Percentiles rank a stretch among this genome's conserved stretches.
Conservation (phyloP, 2,797 vertebrate species). For the Sebastes melanostomus region DNA sequence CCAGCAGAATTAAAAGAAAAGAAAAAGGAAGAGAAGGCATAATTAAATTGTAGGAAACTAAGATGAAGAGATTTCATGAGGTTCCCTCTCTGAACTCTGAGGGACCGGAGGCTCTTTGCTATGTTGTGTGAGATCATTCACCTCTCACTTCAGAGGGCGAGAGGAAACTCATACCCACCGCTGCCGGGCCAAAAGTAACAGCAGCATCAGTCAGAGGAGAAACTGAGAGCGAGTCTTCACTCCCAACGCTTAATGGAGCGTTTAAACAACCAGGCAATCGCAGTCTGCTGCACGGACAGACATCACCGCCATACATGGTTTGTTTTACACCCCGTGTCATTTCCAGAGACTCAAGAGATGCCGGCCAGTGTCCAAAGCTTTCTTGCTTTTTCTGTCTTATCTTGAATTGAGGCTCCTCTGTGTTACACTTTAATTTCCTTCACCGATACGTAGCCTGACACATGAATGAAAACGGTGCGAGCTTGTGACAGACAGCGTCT, state of each 20-base stretch:
- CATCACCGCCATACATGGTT: slow-evolving; percentile 16
- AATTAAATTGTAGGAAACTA: slow-evolving; percentile 35
- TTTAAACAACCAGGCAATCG: slow-evolving; percentile 67
- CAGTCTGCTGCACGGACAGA: slow-evolving; percentile 51
- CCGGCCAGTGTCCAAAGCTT: slow-evolving; percentile 11
- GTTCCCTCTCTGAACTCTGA: slow-evolving; percentile 32
- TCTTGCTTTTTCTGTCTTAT: slow-evolving; percentile 27
- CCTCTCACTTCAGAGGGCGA: slow-evolving; percentile 50
- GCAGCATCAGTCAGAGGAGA: slow-evolving; percentile 53
- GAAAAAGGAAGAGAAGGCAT: not conserved
- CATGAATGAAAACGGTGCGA: slow-evolving; percentile 27
- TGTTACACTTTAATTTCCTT: slow-evolving; percentile 39
- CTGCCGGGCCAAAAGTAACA: slow-evolving; percentile 73
- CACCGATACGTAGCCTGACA: slow-evolving; percentile 8
- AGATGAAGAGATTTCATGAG: slow-evolving; percentile 19
- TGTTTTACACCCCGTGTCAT: slow-evolving; percentile 3
- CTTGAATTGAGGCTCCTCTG: slow-evolving; percentile 20
- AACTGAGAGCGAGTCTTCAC: slow-evolving; percentile 44
- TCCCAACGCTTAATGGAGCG: slow-evolving; percentile 48
- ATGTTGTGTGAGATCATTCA: slow-evolving; percentile 57
- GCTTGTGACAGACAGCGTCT: slow-evolving; percentile 25
- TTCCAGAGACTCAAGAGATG: slow-evolving; percentile 26
- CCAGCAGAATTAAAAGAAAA: slow-evolving; percentile 15
- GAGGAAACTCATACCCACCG: slow-evolving; percentile 44
- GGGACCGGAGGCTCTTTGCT: slow-evolving; percentile 33